These are phyloP conservation scores for Leucoptera coffeella DNA, from an alignment of 2,888 invertebrate species.

Conservation along the genomic window DNA sequence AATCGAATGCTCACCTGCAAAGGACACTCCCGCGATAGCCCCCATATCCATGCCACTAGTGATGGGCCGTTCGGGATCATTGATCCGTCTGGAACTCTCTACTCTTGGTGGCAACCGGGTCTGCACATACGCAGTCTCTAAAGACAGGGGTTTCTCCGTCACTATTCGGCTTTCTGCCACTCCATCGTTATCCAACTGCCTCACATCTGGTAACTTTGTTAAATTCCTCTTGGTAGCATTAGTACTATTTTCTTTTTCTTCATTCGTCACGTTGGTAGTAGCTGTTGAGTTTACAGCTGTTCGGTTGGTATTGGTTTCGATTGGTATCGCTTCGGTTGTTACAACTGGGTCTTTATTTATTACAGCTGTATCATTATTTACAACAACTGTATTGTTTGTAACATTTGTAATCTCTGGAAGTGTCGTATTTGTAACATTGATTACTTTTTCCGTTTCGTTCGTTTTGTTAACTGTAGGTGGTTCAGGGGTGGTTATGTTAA, in stretches of 20 bases:
- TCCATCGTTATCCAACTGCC: conserved; percentile 19
- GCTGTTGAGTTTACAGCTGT: conserved; percentile 14
- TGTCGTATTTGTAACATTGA: background rate
- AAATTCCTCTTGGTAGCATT: conserved; percentile 23
- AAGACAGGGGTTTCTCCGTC: conserved; percentile 35
- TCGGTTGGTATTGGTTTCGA: conserved; percentile 4
- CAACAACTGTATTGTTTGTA: conserved; percentile 10
- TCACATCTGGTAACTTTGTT: conserved; percentile 16
- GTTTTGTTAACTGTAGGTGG: conserved; percentile 9
- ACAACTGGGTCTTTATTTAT: too few relatives aligned
- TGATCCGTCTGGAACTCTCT: conserved; percentile 31
- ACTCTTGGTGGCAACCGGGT: conserved; percentile 34
- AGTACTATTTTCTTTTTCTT: conserved; percentile 13
- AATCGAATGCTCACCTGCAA: too few relatives aligned
- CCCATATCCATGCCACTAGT: conserved; percentile 48
- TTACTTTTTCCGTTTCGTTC: conserved; percentile 5
- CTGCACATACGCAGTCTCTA: conserved; percentile 35
- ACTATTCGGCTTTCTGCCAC: conserved; percentile 32
- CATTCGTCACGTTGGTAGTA: conserved; percentile 6
- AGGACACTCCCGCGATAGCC: conserved; percentile 63
- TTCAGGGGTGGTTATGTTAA: conserved; percentile 14
- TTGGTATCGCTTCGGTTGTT: conserved; percentile 6
- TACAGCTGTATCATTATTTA: background rate
- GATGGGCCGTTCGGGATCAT: conserved; percentile 14
- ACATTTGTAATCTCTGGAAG: too few relatives aligned